phyloP scores from a whole-genome alignment of 2,888 invertebrate genomes.

The Homarus gammarus region DNA sequence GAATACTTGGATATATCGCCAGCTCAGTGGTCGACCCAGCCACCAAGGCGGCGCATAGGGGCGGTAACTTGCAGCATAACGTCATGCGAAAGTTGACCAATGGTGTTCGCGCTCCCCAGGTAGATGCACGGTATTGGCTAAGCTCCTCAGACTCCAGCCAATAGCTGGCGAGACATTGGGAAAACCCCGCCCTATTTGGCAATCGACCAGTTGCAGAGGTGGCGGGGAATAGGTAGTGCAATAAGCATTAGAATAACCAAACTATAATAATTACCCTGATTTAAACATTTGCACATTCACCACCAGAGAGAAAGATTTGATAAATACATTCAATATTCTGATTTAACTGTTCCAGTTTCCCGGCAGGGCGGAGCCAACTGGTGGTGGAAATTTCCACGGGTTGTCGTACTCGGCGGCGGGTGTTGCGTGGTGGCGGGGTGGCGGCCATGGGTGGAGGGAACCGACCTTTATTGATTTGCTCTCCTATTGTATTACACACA shows the following conservation, averaged over 20 bases:
- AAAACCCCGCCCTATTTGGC: constrained; percentile 29
- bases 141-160: constrained; percentile 16
- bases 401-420: constrained; percentile 19
- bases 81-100: constrained; percentile 49
- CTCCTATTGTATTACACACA: constrained; percentile 23
- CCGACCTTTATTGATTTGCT: constrained; percentile 10
- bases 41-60: constrained; percentile 21
- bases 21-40: too few relatives aligned
- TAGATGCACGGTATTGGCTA: constrained; percentile 15
- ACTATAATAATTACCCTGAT: constrained; percentile 11
- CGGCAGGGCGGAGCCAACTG: not conserved
- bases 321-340: not conserved
- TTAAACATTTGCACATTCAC: not conserved
- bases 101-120: constrained; percentile 21
- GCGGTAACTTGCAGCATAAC: constrained; percentile 19
- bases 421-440: not conserved
- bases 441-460: not conserved
- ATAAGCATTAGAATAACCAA: constrained; percentile 1
- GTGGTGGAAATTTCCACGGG: constrained; percentile 22
- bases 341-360: not conserved
- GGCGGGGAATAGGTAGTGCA: not conserved
- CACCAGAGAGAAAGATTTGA: not conserved
- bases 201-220: constrained; percentile 53
- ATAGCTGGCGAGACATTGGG: not conserved
- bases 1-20: constrained; percentile 24